phyloP scores from a whole-genome alignment of 2,888 invertebrate genomes.

The Pristionchus fissidentatus region DNA sequence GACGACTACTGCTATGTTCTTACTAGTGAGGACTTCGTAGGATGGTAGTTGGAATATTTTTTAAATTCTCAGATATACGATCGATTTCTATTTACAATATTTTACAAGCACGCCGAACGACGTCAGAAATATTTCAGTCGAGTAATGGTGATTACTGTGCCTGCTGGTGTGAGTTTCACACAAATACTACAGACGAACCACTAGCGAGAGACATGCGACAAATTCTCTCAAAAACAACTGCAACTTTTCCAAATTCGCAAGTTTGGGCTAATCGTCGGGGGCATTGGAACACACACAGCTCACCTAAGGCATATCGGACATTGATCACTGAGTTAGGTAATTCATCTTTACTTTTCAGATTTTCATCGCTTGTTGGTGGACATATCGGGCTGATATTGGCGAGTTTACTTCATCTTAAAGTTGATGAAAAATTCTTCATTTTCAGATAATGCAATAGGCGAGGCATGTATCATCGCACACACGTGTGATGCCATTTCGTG shows the following conservation, averaged over 20 bases:
- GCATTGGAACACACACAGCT: too few species aligned
- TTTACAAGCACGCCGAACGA: background rate
- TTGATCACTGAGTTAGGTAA: background rate
- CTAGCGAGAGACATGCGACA: background rate
- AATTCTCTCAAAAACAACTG: background rate
- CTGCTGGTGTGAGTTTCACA: background rate
- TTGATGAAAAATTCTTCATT: background rate
- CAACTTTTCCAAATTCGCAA: background rate
- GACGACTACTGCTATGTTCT: background rate
- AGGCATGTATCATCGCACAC: background rate
- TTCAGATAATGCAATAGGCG: background rate
- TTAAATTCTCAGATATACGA: background rate
- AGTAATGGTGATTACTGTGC: background rate
- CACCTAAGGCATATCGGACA: too few species aligned
- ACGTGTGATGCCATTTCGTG: background rate
- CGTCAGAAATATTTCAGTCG: background rate
- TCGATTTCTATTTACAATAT: background rate
- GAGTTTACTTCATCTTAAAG: background rate
- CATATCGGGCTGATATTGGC: background rate
- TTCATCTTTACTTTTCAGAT: background rate
- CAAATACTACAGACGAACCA: background rate
- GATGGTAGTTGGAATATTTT: background rate
- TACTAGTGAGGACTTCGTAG: constrained; percentile 9
- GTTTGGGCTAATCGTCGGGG: background rate
- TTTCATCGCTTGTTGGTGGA: background rate